Evolutionary conservation across 2,113 vertebrate species (phyloP), one percentile per base, ranked within the genome.

Genomic region (Chloropsis hardwickii): DNA sequence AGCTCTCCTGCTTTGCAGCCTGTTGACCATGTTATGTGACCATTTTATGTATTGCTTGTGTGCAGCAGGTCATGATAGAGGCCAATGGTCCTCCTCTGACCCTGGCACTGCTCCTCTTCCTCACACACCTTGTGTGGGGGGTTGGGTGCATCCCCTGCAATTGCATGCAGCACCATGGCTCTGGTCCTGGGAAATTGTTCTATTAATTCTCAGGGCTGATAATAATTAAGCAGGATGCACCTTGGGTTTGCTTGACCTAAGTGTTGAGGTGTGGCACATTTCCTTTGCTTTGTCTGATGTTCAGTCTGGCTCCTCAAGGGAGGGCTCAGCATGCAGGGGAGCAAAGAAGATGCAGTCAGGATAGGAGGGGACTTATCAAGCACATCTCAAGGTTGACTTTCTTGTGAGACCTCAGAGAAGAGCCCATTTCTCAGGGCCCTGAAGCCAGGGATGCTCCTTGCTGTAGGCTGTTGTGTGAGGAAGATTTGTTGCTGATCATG

Each of bases 51-150:
- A 31, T 31, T 24, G 33, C 20, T 61, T 45, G 31, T 42, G 51
- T 57, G 62, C 14, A 5, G 78, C 47, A 84, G 47, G 51, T 66
- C n/a, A 27, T 27, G 33, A 12, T 12, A 47, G 54, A 74, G 31
- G 31, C 50, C 19, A 3, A 0, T 19, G 17, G 44, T 72, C 40
- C 44, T 78, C 40, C 9, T 58, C 78, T 77, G 64, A 14, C n/a
- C 25, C 64, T 61, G 64, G 50, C 64, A 61, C n/a, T 1, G 0
- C 33, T 73, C 45, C 5, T 42, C 69, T 51, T 64, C 67, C 85
- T 73, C 25, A 1, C 48, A 50, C 62, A 72, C 35, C 39, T 58
- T 2, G 1, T 3, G 3, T 0, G 0, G 17, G 8, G 31, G 2
- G 12, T 82, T 27, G n/a, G 56, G 12, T 3, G 6, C n/a, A 39